These are phyloP conservation scores for Desmophyllum pertusum DNA, from an alignment of 92 coral and sea anemone genomes.

Conservation along the genomic window DNA sequence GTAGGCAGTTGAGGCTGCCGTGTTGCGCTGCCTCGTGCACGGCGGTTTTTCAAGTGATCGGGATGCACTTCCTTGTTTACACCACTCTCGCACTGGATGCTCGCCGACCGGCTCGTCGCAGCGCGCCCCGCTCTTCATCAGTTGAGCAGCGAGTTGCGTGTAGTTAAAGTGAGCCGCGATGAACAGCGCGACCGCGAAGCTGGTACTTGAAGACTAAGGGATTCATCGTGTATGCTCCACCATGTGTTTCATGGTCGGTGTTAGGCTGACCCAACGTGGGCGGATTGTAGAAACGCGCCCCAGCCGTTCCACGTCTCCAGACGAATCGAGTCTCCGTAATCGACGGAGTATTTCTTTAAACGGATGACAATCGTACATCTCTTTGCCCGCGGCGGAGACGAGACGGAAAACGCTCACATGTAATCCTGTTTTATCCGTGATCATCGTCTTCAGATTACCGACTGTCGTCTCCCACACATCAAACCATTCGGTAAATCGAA, in stretches of 20 bases:
- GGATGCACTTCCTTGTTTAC: constrained; percentile 76
- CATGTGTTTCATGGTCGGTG: constrained; percentile 81
- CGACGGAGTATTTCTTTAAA: constrained; percentile 81
- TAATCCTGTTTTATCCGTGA: constrained; percentile 82
- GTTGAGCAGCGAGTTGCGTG: constrained; percentile 86
- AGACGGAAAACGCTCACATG: constrained; percentile 96
- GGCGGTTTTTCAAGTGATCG: constrained; percentile 85
- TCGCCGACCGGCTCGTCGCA: constrained; percentile 92
- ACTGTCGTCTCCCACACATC: constrained; percentile 86
- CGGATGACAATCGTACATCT: constrained; percentile 89
- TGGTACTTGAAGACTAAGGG: constrained; percentile 88
- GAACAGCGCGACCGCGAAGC: constrained; percentile 82
- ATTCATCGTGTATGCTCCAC: constrained; percentile 72
- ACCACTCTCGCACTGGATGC: constrained; percentile 98
- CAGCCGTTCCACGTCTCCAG: constrained; percentile 96
- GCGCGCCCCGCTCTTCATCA: constrained; percentile 90
- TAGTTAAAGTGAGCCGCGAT: constrained; percentile 94
- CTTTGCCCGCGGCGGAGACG: constrained; percentile 65
- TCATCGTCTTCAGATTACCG: constrained; percentile 74
- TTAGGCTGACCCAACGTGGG: constrained; percentile 86
- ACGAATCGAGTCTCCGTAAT: constrained; percentile 78
- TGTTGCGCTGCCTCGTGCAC: constrained; percentile 94
- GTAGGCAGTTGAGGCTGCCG: constrained; percentile 78
- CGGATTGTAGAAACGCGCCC: constrained; percentile 79
- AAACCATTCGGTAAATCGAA: constrained; percentile 71